A percentile compares a stretch with the other conserved stretches of the same genome.
These are phyloP conservation scores for Aurelia aurita complex sp. Pacific DNA, from an alignment of 30 jellyfish, hydroid and myxozoan genomes.

Conservation along the genomic window DNA sequence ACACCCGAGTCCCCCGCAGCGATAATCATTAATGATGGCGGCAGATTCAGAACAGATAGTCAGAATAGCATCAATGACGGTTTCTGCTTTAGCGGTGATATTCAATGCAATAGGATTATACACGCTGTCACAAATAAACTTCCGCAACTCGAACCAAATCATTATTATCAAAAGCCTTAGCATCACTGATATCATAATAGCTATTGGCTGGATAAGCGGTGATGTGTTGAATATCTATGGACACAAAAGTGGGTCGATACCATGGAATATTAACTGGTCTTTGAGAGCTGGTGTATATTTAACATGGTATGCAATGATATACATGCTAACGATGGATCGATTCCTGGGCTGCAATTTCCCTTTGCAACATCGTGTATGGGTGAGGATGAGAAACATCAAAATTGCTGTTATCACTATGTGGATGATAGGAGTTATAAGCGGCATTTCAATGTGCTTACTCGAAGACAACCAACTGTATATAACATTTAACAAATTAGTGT, in stretches of 20 bases:
- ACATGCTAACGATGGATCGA: constrained; percentile 39
- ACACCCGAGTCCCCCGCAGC: no score
- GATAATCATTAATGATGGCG: background rate
- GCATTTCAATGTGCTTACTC: background rate
- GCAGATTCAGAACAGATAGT: background rate
- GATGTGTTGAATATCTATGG: background rate
- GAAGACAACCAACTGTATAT: background rate
- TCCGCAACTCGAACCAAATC: constrained; percentile 16
- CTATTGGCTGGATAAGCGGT: constrained; percentile 16
- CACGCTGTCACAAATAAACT: background rate
- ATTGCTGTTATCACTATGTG: constrained; percentile 2
- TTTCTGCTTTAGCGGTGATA: background rate
- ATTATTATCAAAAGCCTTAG: constrained; percentile 21
- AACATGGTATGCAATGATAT: constrained; percentile 35
- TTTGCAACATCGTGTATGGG: constrained; percentile 10
- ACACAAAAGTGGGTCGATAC: background rate
- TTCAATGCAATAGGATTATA: constrained; percentile 14
- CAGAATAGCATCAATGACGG: background rate
- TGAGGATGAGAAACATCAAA: background rate
- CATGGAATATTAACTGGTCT: background rate
- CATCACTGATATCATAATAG: constrained; percentile 7
- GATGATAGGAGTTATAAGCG: background rate
- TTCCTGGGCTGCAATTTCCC: constrained; percentile 44
- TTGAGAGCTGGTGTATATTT: constrained; percentile 11
- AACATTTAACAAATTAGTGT: background rate